Base-by-base conservation (phyloP, 2,888 invertebrate genomes). In the Drosophila putrida region DNA sequence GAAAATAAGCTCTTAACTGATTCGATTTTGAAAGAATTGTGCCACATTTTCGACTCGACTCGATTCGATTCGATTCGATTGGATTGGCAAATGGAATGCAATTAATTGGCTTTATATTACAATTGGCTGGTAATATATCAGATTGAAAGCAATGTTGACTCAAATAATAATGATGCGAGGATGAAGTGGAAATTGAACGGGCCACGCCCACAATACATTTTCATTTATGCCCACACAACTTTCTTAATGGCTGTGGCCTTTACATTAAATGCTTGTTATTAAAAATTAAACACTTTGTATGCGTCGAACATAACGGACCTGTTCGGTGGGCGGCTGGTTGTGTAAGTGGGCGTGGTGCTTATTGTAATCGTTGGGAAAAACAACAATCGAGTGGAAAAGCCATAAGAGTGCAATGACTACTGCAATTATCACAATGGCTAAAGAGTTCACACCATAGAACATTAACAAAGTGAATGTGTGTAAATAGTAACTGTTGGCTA, bases 241-340 rank as follows among this genome's bases (percentile, higher is more conserved):
- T 62, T 62, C 73, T 71, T 68, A 78, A 81, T 78, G 63, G 61
- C 20, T 36, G 15, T 39, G 60, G 49, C 60, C 59, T 71, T 67
- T 61, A 59, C 50, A 67, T 84, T 79, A 84, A 84, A 75, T 50
- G 78, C 68, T 60, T 71, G 84, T 89, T 89, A 82, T 89, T 89
- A 88, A 85, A 89, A 75, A 89, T 79, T 73, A 88, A 85, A 70
- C 78, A 85, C 54, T 49, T 61, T 68, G 66, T 49, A 41, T 50
- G 36, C 54, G 10, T 35, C 10, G 28, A 13, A 27, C 25, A 35
- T 13, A 39, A 39, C 46, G 10, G 11, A 15, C 10, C 35, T 5
- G 9, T 4, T 13, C 9, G 9, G 31, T 11, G 13, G 35, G 50
- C 25, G 36, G 4, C 11, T 15, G 36, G 20, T 11, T 28, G 60